Percentiles rank a stretch among this genome's conserved stretches.
Evolutionary conservation across 1,140 invertebrate genomes (phyloP).

Genomic region (Capitella teleta): DNA sequence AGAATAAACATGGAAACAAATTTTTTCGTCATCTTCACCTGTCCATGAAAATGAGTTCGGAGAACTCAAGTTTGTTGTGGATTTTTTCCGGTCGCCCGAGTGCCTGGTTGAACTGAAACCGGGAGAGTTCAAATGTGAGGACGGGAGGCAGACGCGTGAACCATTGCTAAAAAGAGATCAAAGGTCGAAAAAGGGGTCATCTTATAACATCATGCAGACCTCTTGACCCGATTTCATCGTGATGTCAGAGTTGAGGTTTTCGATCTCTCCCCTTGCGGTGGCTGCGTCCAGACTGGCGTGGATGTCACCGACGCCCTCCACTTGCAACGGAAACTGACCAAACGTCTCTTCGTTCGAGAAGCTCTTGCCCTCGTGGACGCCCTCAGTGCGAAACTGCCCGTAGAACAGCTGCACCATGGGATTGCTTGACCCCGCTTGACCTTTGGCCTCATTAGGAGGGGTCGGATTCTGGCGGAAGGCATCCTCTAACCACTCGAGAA

Average conservation of each 20-base stretch:
- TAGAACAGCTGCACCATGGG: slow-evolving; percentile 46
- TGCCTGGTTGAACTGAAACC: slow-evolving; percentile 46
- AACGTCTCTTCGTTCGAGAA: slow-evolving; percentile 41
- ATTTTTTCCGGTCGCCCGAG: slow-evolving; percentile 44
- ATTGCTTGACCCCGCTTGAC: slow-evolving; percentile 21
- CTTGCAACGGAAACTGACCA: slow-evolving; percentile 45
- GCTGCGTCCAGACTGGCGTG: slow-evolving; percentile 44
- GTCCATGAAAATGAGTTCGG: slow-evolving; percentile 44
- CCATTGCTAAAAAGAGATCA: slow-evolving; percentile 33
- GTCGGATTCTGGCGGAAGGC: slow-evolving; percentile 34
- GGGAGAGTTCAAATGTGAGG: slow-evolving; percentile 45
- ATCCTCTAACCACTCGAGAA: slow-evolving; percentile 46
- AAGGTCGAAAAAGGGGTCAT: not conserved
- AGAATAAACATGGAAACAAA: too few relatives aligned
- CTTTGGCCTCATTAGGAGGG: slow-evolving; percentile 4
- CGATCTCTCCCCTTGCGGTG: slow-evolving; percentile 37
- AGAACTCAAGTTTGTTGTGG: slow-evolving; percentile 46
- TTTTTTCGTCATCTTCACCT: too few relatives aligned
- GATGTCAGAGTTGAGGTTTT: slow-evolving; percentile 27
- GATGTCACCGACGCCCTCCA: slow-evolving; percentile 42
- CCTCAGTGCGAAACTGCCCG: slow-evolving; percentile 43
- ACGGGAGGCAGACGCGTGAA: slow-evolving; percentile 44
- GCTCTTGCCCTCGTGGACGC: slow-evolving; percentile 39
- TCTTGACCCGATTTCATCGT: slow-evolving; percentile 34
- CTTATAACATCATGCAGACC: slow-evolving; percentile 16